Evolutionary conservation across 2,888 invertebrate genomes (phyloP), one percentile per base, ranked within the genome.

Genomic region (Diarsia brunnea): DNA sequence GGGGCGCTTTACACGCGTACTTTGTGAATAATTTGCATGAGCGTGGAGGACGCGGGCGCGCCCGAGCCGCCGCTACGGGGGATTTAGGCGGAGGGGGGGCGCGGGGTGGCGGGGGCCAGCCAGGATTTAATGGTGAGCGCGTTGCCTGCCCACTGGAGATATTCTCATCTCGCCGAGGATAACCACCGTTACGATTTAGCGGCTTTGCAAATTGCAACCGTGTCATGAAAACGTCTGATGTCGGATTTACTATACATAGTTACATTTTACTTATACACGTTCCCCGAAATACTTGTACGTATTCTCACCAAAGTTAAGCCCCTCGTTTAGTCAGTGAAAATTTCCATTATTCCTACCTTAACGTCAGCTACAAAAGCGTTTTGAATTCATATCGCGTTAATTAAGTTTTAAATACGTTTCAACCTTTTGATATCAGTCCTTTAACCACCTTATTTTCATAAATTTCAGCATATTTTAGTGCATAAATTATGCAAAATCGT

Each of bases 1-100:
- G 89, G 90, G 85, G 89, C 89, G 90, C 90, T 91, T 86, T 92
- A 92, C 91, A 92, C 91, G 91, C 91, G 91, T 91, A 91, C 92
- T 92, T 93, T 92, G 92, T 93, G 92, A 94, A 94, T 94, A 94
- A 94, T 94, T 94, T 94, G 93, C 93, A 92, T 90, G 92, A 89
- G 87, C 88, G 88, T 84, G 85, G 87, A 78, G 84, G 84, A 82
- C 87, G 86, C 78, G 80, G 38, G 77, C 73, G 77, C 77, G 74
- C 75, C 71, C 66, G 60, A 65, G 66, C 79, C 79, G 75, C 73
- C 77, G 67, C 78, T 81, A 71, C 82, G 82, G 82, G 84, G 89
- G 89, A 87, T 86, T 84, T 85, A 85, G 84, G 79, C 81, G 73
- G 77, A 78, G 87, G 83, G 86, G 86, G 53, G 60, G 65, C 69